These are phyloP conservation scores for Halictus ligatus DNA, from an alignment of 2,888 invertebrate species.

Conservation along the genomic window DNA sequence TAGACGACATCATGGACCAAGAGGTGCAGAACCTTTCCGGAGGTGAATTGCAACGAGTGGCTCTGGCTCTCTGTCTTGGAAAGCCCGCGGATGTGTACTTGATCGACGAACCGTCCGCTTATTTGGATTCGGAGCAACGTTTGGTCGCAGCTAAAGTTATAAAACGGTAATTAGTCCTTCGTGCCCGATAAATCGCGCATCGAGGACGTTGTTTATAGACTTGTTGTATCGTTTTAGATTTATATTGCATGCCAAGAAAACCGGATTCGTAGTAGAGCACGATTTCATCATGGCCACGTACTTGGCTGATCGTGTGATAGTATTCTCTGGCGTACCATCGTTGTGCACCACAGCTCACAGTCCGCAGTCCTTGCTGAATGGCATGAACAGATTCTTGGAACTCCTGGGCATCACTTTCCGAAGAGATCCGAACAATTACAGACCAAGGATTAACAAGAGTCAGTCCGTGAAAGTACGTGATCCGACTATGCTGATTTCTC, in stretches of 20 bases:
- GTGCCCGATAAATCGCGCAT: neutral
- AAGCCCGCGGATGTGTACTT: constrained; percentile 99
- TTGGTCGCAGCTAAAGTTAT: constrained; percentile 99
- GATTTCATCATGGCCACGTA: constrained; percentile 99
- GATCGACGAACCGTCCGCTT: constrained; percentile 99
- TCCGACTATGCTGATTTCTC: constrained; percentile 2
- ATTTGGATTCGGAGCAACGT: constrained; percentile 99
- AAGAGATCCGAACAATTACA: constrained; percentile 98
- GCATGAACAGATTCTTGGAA: constrained; percentile 99
- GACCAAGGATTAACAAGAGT: constrained; percentile 98
- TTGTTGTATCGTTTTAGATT: constrained; percentile 86
- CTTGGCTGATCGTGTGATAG: constrained; percentile 98
- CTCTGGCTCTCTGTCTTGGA: constrained; percentile 97
- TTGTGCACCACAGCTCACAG: constrained; percentile 94
- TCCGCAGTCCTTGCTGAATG: constrained; percentile 96
- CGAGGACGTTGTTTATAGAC: neutral
- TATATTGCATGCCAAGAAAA: constrained; percentile 99
- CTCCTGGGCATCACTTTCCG: constrained; percentile 98
- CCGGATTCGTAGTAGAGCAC: constrained; percentile 99
- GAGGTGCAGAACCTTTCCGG: constrained; percentile 99
- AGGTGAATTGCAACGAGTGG: constrained; percentile 99
- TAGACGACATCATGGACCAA: constrained; percentile 98
- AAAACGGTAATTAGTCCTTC: constrained; percentile 89
- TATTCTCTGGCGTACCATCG: constrained; percentile 98
- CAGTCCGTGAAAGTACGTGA: constrained; percentile 94